Evolutionary conservation across 2,113 vertebrate genomes (phyloP).

Genomic region (Aptenodytes patagonicus): DNA sequence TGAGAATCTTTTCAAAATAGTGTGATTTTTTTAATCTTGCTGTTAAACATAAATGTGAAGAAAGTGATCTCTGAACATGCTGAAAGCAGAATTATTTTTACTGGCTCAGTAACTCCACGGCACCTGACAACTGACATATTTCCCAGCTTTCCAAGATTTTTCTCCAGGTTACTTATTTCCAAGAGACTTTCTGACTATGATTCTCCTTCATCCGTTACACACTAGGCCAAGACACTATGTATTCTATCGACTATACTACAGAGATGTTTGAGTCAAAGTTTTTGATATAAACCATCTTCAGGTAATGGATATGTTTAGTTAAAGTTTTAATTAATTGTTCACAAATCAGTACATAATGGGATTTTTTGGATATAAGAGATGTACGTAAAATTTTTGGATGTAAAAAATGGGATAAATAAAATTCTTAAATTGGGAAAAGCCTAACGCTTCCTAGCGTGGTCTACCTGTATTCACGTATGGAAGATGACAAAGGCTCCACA

Average conservation of each 20-base stretch:
- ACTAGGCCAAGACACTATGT: background rate
- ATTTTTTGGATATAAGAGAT: no score
- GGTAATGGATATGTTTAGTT: background rate
- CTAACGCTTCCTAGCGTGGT: background rate
- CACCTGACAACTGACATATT: background rate
- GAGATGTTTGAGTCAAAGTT: background rate
- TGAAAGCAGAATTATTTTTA: background rate
- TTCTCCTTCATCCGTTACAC: background rate
- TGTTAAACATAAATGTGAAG: background rate
- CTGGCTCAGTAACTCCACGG: background rate
- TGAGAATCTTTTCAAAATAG: background rate
- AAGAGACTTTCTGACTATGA: background rate
- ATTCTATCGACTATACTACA: background rate
- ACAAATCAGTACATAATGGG: background rate
- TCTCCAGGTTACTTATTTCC: background rate
- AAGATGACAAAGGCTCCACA: background rate
- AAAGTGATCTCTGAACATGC: background rate
- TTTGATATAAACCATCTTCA: background rate
- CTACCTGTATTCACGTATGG: background rate
- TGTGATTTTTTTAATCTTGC: background rate
- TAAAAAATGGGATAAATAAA: no score
- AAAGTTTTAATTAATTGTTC: background rate
- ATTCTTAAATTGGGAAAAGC: background rate
- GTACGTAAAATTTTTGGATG: no score
- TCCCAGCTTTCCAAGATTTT: background rate